Conservation (phyloP, 2,888 invertebrate genomes). For the Trisateles emortualis region DNA sequence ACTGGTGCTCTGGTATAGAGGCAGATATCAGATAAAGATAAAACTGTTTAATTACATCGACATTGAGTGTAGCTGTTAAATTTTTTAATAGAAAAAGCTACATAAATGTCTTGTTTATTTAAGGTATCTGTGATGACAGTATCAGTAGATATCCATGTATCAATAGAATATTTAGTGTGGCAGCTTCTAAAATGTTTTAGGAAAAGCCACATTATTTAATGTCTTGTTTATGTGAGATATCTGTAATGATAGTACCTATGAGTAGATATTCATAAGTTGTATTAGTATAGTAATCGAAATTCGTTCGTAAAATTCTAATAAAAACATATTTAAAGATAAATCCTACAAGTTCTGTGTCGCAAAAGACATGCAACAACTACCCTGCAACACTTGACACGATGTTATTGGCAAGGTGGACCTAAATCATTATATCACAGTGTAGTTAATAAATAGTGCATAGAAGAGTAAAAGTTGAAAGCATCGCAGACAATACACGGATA, state of each 20-base stretch:
- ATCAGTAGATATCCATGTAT: not conserved
- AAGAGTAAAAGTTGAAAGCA: conserved; percentile 1
- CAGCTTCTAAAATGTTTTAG: not conserved
- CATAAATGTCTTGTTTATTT: not conserved
- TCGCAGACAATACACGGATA: conserved; percentile 8
- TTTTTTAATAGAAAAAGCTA: conserved; percentile 13
- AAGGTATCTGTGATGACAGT: not conserved
- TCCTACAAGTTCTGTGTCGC: too few relatives aligned
- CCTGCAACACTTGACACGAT: too few relatives aligned
- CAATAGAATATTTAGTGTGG: not conserved
- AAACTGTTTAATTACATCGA: conserved; percentile 25
- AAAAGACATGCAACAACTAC: too few relatives aligned
- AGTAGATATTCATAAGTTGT: too few relatives aligned
- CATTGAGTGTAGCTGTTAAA: conserved; percentile 13
- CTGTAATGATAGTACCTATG: not conserved
- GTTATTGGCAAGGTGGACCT: too few relatives aligned
- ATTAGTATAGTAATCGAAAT: not conserved
- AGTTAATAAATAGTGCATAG: not conserved
- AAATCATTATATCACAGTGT: too few relatives aligned
- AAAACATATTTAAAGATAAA: too few relatives aligned
- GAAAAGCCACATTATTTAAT: not conserved
- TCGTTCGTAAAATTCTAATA: not conserved
- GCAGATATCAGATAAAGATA: conserved; percentile 35
- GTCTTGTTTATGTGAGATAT: not conserved
- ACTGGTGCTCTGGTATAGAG: conserved; percentile 18